Base-by-base conservation (phyloP, 1,140 invertebrate species). In the Drosophila obscura region DNA sequence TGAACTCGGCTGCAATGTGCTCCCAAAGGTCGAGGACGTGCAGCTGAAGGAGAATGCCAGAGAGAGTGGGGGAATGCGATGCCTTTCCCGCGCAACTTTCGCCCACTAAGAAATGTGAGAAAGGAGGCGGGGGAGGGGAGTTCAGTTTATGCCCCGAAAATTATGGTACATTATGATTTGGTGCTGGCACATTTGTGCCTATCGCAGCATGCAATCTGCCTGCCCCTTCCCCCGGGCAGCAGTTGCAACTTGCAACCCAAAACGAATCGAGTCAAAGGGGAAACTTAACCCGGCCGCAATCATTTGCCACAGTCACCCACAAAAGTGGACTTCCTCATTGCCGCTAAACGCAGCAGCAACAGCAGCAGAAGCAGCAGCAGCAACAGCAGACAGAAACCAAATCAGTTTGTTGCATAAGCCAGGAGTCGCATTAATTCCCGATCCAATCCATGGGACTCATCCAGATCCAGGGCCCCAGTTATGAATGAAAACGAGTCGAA, bases 281-380 rank as follows among this genome's bases (percentile, higher is more conserved):
- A 68, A 63, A 63, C 73, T 56, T 58, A 59, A 69, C 60, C 48
- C 59, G 49, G 48, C 48, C 74, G 72, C 41, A 84, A 71, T 72
- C 75, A 78, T 85, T 84, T 85, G 81, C 81, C 81, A 84, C 77
- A 84, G 81, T 84, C 81, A 84, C 81, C 81, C 81, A 87, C 77
- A 84, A 57, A 76, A 67, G 52, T 50, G 58, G 51, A 85, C 81
- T 85, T 85, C 81, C 81, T 85, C 77, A 81, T 85, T 83, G 80
- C 61, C 80, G 53, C 53, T 61, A 55, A 61, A 55, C 60, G 44
- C 62, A 76, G 50, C 48, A 31, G 13, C 22, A n/a, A 24, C 60
- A 26, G 24, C n/a, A n/a, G 44, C 62, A 76, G 50, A 45, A 44
- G 13, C 22, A 9, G 24, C 60, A 26, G 24, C 62, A 76, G 50